Evolutionary conservation across 2,797 vertebrate species (phyloP).

Genomic region (Sciurus carolinensis): DNA sequence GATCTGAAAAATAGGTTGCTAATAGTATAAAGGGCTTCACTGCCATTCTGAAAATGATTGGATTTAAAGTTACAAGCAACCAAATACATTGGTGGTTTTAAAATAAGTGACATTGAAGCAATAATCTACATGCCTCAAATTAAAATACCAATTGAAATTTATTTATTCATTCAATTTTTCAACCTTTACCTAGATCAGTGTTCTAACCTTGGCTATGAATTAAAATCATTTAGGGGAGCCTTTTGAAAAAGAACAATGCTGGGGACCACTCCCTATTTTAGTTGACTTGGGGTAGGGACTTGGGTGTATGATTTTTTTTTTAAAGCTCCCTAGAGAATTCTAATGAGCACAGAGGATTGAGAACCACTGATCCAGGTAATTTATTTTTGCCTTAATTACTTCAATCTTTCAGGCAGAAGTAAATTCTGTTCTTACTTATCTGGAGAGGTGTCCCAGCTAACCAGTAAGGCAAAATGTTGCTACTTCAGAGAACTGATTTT

Average conservation of each 20-base stretch:
- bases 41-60: background rate
- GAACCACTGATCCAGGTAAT: constrained; percentile 71
- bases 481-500: constrained; percentile 43
- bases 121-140: constrained; percentile 34
- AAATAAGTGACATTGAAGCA: background rate
- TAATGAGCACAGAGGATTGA: constrained; percentile 64
- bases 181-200: constrained; percentile 4
- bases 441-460: constrained; percentile 39
- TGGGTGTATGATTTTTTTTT: constrained; percentile 62
- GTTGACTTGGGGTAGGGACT: background rate
- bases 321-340: constrained; percentile 61
- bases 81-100: background rate
- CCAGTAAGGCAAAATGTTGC: background rate
- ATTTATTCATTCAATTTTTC: background rate
- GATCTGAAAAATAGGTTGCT: background rate
- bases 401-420: constrained; percentile 64
- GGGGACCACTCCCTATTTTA: background rate
- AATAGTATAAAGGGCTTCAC: background rate
- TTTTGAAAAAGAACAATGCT: background rate
- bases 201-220: constrained; percentile 44
- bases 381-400: constrained; percentile 76
- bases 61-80: constrained; percentile 20
- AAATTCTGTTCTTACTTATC: background rate
- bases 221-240: background rate
- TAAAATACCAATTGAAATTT: background rate